These are phyloP conservation scores for Gerris buenoi DNA, from an alignment of 1,140 invertebrate genomes.

Conservation along the genomic window DNA sequence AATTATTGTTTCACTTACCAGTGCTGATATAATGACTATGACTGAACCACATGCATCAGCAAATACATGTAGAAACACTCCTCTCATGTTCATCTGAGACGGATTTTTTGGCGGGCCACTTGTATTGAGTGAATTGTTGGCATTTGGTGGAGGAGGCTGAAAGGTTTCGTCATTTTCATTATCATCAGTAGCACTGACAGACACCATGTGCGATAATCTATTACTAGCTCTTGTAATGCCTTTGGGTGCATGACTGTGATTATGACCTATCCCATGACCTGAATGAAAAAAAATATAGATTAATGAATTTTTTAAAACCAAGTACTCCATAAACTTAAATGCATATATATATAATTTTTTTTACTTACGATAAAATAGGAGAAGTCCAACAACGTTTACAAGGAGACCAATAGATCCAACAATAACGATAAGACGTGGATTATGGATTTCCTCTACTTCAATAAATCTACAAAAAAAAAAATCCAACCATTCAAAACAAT, in stretches of 20 bases:
- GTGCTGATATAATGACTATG: slow-evolving; percentile 86
- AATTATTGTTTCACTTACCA: too few species aligned
- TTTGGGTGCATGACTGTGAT: slow-evolving; percentile 37
- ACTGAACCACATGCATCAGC: slow-evolving; percentile 92
- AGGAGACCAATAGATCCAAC: slow-evolving; percentile 65
- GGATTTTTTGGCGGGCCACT: slow-evolving; percentile 40
- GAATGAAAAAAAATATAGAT: slow-evolving; percentile 21
- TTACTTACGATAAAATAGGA: slow-evolving; percentile 62
- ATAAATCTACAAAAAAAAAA: slow-evolving; percentile 43
- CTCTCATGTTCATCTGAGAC: slow-evolving; percentile 90
- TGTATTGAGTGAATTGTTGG: slow-evolving; percentile 23
- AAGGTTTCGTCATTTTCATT: slow-evolving; percentile 67
- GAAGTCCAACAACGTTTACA: slow-evolving; percentile 68
- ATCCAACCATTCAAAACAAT: background rate
- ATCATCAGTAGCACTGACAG: slow-evolving; percentile 43
- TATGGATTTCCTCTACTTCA: slow-evolving; percentile 66
- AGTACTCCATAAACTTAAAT: too few species aligned
- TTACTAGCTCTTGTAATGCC: slow-evolving; percentile 44
- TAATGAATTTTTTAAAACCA: background rate
- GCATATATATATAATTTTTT: slow-evolving; percentile 4
- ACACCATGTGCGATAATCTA: slow-evolving; percentile 42
- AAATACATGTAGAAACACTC: slow-evolving; percentile 91
- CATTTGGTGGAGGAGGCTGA: slow-evolving; percentile 31
- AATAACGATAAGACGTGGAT: slow-evolving; percentile 54
- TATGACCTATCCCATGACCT: slow-evolving; percentile 59